Conservation (phyloP, 2,113 vertebrate species). For the Lontra canadensis region DNA sequence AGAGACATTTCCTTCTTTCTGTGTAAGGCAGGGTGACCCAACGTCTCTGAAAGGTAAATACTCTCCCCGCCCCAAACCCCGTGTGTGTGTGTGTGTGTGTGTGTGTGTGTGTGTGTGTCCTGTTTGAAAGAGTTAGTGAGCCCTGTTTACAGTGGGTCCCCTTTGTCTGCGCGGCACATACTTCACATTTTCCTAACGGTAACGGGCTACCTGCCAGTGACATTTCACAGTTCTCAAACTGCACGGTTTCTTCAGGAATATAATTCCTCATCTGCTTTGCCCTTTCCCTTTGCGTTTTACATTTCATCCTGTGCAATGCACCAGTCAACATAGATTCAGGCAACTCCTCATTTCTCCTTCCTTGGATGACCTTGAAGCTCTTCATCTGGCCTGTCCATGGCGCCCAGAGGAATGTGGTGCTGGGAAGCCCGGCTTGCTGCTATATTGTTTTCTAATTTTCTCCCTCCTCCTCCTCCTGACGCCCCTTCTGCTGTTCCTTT, state of each 20-base stretch:
- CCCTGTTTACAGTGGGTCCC: slow-evolving; percentile 81
- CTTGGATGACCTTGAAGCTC: slow-evolving; percentile 28
- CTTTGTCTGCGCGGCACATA: slow-evolving; percentile 82
- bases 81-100: not conserved
- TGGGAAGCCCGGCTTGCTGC: not conserved
- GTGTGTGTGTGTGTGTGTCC: not conserved
- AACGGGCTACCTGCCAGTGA: slow-evolving; percentile 81
- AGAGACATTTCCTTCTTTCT: slow-evolving; percentile 81
- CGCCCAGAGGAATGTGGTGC: not conserved
- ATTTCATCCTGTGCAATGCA: slow-evolving; percentile 49
- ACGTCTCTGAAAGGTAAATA: slow-evolving; percentile 83
- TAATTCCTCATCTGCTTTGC: slow-evolving; percentile 69
- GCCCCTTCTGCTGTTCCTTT: not conserved
- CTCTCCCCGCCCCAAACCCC: slow-evolving; percentile 30
- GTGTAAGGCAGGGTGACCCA: slow-evolving; percentile 80
- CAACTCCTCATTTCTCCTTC: slow-evolving; percentile 60
- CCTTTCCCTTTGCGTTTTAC: slow-evolving; percentile 47
- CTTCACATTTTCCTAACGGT: slow-evolving; percentile 82
- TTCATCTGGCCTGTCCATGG: slow-evolving; percentile 11
- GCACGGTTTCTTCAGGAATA: slow-evolving; percentile 70
- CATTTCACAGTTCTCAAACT: slow-evolving; percentile 69
- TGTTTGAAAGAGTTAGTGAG: slow-evolving; percentile 74
- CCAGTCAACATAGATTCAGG: slow-evolving; percentile 41
- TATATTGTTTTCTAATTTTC: not conserved
- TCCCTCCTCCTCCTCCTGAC: not conserved